Evolutionary conservation across 2,113 vertebrate species (phyloP), one percentile per base, ranked within the genome.

Genomic region (Bungarus multicinctus): DNA sequence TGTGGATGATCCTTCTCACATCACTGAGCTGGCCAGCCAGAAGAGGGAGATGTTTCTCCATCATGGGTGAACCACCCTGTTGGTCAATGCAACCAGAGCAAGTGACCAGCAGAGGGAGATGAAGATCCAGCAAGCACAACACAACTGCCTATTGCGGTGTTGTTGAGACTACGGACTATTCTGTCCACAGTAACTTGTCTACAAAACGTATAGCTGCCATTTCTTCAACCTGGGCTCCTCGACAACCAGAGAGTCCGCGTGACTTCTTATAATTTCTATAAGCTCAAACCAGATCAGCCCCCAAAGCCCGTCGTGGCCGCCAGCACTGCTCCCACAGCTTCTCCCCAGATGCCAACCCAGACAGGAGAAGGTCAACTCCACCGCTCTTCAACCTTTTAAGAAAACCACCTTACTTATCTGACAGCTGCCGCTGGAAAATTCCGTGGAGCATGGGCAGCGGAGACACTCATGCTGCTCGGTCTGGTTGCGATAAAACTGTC

Each of bases 381-480:
- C 34, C 7, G 6, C 69, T 8, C 16, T 22, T 81, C 74, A 5
- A n/a, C 22, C 25, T 50, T 50, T 50, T 0, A 47, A 14, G 0
- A 0, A 90, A 55, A 10, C 81, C n/a, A 85, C 10, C 98, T 99
- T 97, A 99, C 99, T 95, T 58, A 98, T 96, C 93, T 91, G 97
- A 95, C 99, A 99, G 97, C 95, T 98, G 96, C 98, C 98, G 0
- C 97, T 98, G 54, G 99, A 99, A n/a, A 97, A 98, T 97, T 98
- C 96, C 0, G 95, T 98, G 97, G 98, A 98, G 96, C 99, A 99
- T 14, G 99, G 99, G 93, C 99, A 99, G 20, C 88, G 98, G 23
- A 96, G 95, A 94, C 99, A 99, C 95, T 95, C 58, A 0, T 97
- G 96, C 20, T 92, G 89, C 90, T 91, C 94, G 0, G 90, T 90